Percentiles rank a stretch among this genome's conserved stretches.
phyloP scores from a whole-genome alignment of 2,113 vertebrate species.

The Entelurus aequoreus region DNA sequence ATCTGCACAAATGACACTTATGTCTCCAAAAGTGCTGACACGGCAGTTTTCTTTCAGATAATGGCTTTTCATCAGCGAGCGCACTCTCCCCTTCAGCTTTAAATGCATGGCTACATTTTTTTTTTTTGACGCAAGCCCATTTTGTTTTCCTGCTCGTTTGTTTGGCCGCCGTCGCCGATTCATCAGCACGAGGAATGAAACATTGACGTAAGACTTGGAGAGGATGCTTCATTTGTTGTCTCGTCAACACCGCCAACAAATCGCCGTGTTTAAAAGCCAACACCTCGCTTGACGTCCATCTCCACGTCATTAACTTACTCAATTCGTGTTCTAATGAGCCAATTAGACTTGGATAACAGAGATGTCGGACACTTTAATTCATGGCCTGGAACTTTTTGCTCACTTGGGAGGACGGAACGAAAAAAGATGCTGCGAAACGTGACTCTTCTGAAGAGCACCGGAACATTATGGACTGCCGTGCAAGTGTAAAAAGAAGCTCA shows the following conservation, averaged over 20 bases:
- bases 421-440: background rate
- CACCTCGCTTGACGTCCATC: background rate
- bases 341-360: constrained; percentile 11
- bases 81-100: background rate
- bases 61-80: background rate
- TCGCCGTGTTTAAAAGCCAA: constrained; percentile 3
- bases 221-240: background rate
- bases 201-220: background rate
- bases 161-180: background rate
- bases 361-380: background rate
- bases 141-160: background rate
- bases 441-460: background rate
- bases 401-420: background rate
- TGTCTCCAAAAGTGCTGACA: constrained; percentile 3
- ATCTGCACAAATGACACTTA: background rate
- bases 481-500: background rate
- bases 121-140: background rate
- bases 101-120: background rate
- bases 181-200: constrained; percentile 3
- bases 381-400: background rate
- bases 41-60: background rate
- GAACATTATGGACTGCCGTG: background rate
- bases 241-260: background rate
- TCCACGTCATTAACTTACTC: constrained; percentile 7
- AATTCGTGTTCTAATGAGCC: constrained; percentile 9